phyloP scores from a whole-genome alignment of 1,140 invertebrate species.

The Himalopsyche phryganea region DNA sequence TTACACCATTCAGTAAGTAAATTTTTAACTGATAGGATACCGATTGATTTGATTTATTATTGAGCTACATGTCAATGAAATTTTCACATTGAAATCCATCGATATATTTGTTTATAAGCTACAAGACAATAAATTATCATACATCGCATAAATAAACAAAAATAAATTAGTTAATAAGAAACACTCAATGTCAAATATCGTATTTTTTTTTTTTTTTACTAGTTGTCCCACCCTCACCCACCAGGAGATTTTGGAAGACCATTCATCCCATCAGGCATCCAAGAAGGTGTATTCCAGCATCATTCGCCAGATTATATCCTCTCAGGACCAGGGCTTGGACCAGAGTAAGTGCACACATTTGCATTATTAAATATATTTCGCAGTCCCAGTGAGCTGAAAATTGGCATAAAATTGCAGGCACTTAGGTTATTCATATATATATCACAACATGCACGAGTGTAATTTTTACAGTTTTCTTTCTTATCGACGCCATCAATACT shows the following conservation, averaged over 20 bases:
- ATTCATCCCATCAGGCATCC: conserved; percentile 39
- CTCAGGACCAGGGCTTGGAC: conserved; percentile 56
- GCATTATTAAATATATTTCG: too few relatives aligned
- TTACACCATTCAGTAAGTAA: conserved; percentile 58
- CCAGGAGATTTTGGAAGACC: conserved; percentile 1
- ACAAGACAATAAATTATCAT: too few relatives aligned
- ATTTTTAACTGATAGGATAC: not conserved
- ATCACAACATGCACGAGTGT: too few relatives aligned
- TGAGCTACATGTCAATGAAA: too few relatives aligned
- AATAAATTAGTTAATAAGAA: not conserved
- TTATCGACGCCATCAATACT: too few relatives aligned
- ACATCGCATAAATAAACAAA: not conserved
- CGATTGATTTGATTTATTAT: too few relatives aligned
- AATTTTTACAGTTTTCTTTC: too few relatives aligned
- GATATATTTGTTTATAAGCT: too few relatives aligned
- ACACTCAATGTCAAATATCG: too few relatives aligned
- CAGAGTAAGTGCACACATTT: conserved; percentile 54
- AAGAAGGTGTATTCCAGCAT: conserved; percentile 44
- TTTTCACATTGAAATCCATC: too few relatives aligned
- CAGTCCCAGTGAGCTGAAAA: not conserved
- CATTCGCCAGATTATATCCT: conserved; percentile 53
- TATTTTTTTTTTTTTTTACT: not conserved
- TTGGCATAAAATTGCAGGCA: too few relatives aligned
- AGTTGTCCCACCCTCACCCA: not conserved
- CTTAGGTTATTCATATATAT: too few relatives aligned